Evolutionary conservation across 2,797 vertebrate species (phyloP), one percentile per base, ranked within the genome.

Genomic region (Semaprochilodus insignis): DNA sequence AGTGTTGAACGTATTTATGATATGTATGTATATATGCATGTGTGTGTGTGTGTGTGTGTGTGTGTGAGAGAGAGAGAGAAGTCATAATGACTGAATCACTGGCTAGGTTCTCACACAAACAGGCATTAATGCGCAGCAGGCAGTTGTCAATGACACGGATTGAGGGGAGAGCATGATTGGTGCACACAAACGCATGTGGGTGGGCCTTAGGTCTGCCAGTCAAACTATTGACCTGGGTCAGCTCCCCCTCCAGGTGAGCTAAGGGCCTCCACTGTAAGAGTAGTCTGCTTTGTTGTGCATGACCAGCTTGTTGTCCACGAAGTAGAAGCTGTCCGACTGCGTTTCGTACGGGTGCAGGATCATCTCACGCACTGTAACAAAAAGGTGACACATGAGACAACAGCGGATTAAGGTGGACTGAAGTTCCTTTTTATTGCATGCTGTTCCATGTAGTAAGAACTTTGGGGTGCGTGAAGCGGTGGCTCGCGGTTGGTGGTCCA

Each of bases 221-320:
- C 74, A 21, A 10, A 23, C 77, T 40, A 65, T 85, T 27, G 44
- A 44, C 81, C 85, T 69, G 17, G 57, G 48, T 63, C 55, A 67
- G 48, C 44, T 65, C 51, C 21, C 17, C 51, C 21, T 15, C 59
- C 34, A 13, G 48, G 8, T 7, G 52, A 85, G 89, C 89, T 95
- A 99, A 59, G 97, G 96, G 6, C 96, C 96, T 36, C 97, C 97
- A 0, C 97, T 97, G 96, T 99, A 99, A 0, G 97, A 98, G 93
- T 99, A 99, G 91, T 99, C 98, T 78, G 98, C 98, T 94, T 99
- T 99, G 94, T 99, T 99, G 94, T 99, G 98, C 98, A 99, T 99
- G 93, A 99, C 97, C 87, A 99, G 94, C 93, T 96, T 97, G 95
- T 98, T 97, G 93, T 99, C 97, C 92, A 99, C 97, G 91, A 99